Evolutionary conservation across 2,888 invertebrate species (phyloP), one percentile per base, ranked within the genome.

Genomic region (Eristalis intricaria): DNA sequence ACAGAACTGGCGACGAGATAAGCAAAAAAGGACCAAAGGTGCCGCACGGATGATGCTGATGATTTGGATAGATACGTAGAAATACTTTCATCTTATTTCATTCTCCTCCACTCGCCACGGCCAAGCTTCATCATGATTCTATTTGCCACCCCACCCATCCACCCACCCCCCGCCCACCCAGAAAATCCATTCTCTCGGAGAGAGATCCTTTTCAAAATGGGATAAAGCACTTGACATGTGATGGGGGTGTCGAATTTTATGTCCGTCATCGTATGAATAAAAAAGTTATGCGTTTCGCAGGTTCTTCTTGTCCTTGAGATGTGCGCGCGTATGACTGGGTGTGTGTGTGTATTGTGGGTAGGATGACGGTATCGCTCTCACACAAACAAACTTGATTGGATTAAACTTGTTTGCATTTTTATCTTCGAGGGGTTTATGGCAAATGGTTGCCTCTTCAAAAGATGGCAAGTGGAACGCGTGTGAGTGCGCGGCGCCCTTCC

Each of bases 191-290:
- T 65, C 77, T 74, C 66, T 22, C 19, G 32, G 60, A 38, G 23
- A 61, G 64, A 73, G 83, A 87, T 84, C 84, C 84, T 84, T 88
- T 84, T 77, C 80, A 88, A 81, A 84, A 88, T 88, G 88, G 84
- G 88, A 88, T 84, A 84, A 84, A 84, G 84, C 88, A 88, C 88
- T 88, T 88, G 88, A 88, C 87, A 87, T 87, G 87, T 87, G 82
- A 89, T 87, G 89, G 89, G 89, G 89, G 89, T 89, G 89, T 89
- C 89, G 89, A 89, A 89, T 89, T 89, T 89, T 89, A 89, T 89
- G 89, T 89, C 88, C 89, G 89, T 89, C 89, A 89, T 89, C 89
- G 89, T 89, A 89, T 89, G 89, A 89, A 89, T 89, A 89, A 89
- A 89, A 89, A 89, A 89, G 85, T 85, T 89, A 86, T 88, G 84